phyloP scores from a whole-genome alignment of 2,113 vertebrate genomes.

The Pungitius pungitius region DNA sequence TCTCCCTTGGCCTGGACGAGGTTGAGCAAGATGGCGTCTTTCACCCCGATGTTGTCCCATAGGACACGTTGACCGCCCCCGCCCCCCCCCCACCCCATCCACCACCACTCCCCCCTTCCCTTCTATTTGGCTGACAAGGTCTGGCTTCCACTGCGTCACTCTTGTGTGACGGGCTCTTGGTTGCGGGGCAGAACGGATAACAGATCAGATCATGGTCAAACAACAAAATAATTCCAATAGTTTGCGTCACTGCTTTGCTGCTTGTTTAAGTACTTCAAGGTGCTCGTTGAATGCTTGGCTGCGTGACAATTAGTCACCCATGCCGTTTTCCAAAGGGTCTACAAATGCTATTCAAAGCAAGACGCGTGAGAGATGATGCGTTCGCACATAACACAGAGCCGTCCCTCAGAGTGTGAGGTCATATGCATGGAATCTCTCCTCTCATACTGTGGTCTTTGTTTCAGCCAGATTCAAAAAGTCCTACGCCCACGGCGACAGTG shows the following conservation, averaged over 20 bases:
- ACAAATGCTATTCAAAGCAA: background rate
- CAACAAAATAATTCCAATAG: slow-evolving; percentile 10
- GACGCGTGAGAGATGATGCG: slow-evolving; percentile 32
- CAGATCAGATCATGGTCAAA: slow-evolving; percentile 26
- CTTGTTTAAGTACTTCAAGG: background rate
- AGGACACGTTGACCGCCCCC: slow-evolving; percentile 25
- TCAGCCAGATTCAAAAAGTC: slow-evolving; percentile 48
- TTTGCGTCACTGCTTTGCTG: slow-evolving; percentile 26
- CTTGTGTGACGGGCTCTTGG: slow-evolving; percentile 26
- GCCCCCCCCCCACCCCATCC: slow-evolving; percentile 7
- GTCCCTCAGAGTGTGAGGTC: slow-evolving; percentile 56
- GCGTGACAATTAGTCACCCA: background rate
- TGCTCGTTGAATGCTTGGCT: background rate
- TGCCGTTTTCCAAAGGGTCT: background rate
- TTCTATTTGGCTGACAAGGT: slow-evolving; percentile 61
- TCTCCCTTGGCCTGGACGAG: slow-evolving; percentile 32
- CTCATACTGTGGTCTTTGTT: slow-evolving; percentile 67
- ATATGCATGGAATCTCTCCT: slow-evolving; percentile 41
- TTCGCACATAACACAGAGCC: slow-evolving; percentile 40
- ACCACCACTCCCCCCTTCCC: too few species aligned
- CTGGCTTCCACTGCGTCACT: slow-evolving; percentile 54
- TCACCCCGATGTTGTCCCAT: slow-evolving; percentile 31
- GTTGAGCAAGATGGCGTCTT: slow-evolving; percentile 30
- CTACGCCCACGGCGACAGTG: slow-evolving; percentile 27
- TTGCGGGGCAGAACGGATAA: slow-evolving; percentile 30